phyloP scores from a whole-genome alignment of 2,888 invertebrate genomes.

The Macaria notata region DNA sequence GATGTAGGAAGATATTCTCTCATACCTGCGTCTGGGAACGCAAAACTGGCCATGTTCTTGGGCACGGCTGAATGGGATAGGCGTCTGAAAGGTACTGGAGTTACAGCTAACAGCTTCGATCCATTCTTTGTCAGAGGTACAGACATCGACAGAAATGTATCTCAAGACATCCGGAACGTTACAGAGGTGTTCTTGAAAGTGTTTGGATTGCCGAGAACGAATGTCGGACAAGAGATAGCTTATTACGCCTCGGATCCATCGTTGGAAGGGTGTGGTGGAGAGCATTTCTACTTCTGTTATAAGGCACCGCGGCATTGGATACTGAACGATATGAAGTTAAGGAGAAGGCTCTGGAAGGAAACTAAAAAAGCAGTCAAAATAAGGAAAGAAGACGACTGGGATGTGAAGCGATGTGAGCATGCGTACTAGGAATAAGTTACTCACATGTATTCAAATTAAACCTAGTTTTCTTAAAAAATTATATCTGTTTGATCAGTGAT shows the following conservation, averaged over 20 bases:
- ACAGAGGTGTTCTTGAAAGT: slow-evolving; percentile 48
- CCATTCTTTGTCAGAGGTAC: slow-evolving; percentile 65
- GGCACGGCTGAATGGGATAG: slow-evolving; percentile 83
- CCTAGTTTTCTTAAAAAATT: no score
- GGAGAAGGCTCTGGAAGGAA: slow-evolving; percentile 56
- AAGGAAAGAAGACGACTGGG: slow-evolving; percentile 42
- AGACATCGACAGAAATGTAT: slow-evolving; percentile 50
- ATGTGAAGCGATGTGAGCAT: slow-evolving; percentile 5
- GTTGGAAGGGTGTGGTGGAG: slow-evolving; percentile 51
- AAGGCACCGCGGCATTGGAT: slow-evolving; percentile 59
- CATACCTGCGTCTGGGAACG: slow-evolving; percentile 54
- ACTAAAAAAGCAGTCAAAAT: slow-evolving; percentile 60
- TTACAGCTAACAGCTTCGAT: slow-evolving; percentile 86
- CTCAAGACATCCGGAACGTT: slow-evolving; percentile 39
- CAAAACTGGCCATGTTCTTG: slow-evolving; percentile 84
- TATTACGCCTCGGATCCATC: slow-evolving; percentile 56
- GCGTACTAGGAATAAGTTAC: neutral
- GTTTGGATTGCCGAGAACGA: slow-evolving; percentile 56
- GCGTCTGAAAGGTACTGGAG: slow-evolving; percentile 77
- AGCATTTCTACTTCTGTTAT: slow-evolving; percentile 60
- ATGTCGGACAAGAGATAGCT: slow-evolving; percentile 58
- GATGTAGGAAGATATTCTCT: slow-evolving; percentile 56
- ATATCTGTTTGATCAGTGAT: no score
- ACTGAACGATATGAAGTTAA: slow-evolving; percentile 44
- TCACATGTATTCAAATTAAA: no score